A percentile compares a stretch with the other conserved stretches of the same genome.
Evolutionary conservation across 2,113 vertebrate species (phyloP).

Genomic region (Platysteira castanea): DNA sequence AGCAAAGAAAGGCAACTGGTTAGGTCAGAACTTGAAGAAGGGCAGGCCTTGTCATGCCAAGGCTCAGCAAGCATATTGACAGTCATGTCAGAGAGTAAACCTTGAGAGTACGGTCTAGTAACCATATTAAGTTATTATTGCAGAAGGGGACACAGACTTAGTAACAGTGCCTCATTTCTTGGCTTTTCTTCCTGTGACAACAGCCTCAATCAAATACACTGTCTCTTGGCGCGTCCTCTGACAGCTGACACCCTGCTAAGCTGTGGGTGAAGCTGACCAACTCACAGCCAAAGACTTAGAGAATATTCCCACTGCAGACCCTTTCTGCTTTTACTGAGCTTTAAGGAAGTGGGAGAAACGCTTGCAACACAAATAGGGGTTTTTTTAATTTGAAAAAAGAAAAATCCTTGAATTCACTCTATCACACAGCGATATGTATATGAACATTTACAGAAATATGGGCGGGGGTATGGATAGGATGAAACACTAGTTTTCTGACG

Average conservation of each 20-base stretch:
- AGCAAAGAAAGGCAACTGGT: not conserved
- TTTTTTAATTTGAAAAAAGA: not conserved
- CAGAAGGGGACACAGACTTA: not conserved
- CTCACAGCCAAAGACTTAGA: not conserved
- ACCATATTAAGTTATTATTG: not conserved
- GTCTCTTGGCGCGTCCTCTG: not conserved
- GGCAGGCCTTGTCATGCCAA: not conserved
- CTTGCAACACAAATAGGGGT: fast-evolving
- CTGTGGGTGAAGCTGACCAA: not conserved
- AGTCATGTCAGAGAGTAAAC: not conserved
- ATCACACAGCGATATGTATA: not conserved
- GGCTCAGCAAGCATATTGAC: not conserved
- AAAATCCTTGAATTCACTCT: not conserved
- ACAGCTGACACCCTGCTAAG: not conserved
- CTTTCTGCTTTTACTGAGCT: not conserved
- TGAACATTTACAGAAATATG: not conserved
- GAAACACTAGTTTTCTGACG: not conserved
- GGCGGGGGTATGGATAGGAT: not conserved
- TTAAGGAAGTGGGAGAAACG: not conserved
- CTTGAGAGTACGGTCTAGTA: not conserved
- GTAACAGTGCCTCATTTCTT: not conserved
- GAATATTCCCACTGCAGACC: not conserved
- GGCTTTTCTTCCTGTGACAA: not conserved
- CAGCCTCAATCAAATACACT: not conserved
- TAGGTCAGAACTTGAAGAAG: slow-evolving; percentile 1